phyloP scores from a whole-genome alignment of 2,113 vertebrate genomes.

The Zingel zingel region DNA sequence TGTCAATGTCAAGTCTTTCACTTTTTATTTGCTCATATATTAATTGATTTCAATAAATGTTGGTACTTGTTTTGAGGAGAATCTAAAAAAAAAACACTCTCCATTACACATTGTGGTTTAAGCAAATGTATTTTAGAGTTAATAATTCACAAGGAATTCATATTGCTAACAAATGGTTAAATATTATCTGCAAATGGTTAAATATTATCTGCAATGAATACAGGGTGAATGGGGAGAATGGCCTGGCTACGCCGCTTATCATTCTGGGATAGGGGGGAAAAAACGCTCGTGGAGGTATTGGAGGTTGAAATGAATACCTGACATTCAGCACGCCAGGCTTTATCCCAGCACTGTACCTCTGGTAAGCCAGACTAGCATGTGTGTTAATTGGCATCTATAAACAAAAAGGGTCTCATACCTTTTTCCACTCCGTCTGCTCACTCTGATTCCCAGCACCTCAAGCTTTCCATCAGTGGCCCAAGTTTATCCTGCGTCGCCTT shows the following conservation, averaged over 20 bases:
- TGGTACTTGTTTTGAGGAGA: not conserved
- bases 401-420: not conserved
- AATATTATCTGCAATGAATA: not conserved
- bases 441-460: not conserved
- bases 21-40: not conserved
- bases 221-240: not conserved
- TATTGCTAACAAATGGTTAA: not conserved
- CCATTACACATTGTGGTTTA: not conserved
- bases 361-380: too few relatives aligned
- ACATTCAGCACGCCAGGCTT: too few relatives aligned
- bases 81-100: not conserved
- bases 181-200: not conserved
- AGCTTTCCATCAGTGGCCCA: not conserved
- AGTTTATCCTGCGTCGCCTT: not conserved
- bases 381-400: too few relatives aligned
- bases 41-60: slow-evolving; percentile 2
- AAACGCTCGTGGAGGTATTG: too few relatives aligned
- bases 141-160: not conserved
- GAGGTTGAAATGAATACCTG: too few relatives aligned
- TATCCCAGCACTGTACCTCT: too few relatives aligned
- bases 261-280: too few relatives aligned
- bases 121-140: not conserved
- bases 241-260: too few relatives aligned
- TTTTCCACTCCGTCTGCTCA: not conserved
- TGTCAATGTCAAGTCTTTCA: not conserved